Base-by-base conservation (phyloP, 2,888 invertebrate species). In the Shargacucullia verbasci region DNA sequence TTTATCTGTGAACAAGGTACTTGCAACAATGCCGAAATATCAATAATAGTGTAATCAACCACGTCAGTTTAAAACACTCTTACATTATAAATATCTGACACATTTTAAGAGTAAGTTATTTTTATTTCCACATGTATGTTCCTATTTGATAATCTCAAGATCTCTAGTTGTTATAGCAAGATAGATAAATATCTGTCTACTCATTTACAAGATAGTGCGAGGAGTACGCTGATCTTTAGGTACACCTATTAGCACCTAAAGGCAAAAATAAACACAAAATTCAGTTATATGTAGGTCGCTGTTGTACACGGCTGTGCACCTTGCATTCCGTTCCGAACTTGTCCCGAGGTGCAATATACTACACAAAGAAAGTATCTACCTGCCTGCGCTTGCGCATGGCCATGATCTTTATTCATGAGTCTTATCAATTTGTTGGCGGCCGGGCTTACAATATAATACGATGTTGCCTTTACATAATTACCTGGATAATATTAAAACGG, bases 341-440 rank as follows among this genome's bases (percentile, higher is more conserved):
- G 61, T 54, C 43, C 41, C 6, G 38, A 55, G 50, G 58, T 62
- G 38, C 34, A 43, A 48, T 44, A 46, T 43, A 40, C 38, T 66
- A 67, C 76, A 87, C 86, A 86, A 86, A 86, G 85, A 85, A 83
- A 86, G 80, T 80, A 65, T 37, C 54, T 70, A 20, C 20, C 20
- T 2, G 20, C 20, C 20, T 2, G 20, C 20, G 66, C 49, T 59
- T 66, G 53, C 70, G 74, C 55, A 70, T 62, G 66, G 40, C 46
- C 55, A 13, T 65, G 78, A 87, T 89, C 82, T 88, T 86, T 89
- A 90, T 89, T 87, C 85, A 89, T 90, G 85, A 88, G 78, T 44
- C 84, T 89, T 90, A 90, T 89, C 89, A 86, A 88, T 88, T 87
- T 83, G 87, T 85, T 84, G 79, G 81, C 79, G 74, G 44, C 54